Percentiles rank a stretch among this genome's conserved stretches.
phyloP scores from a whole-genome alignment of 2,113 vertebrate genomes.

The Tachycineta bicolor region DNA sequence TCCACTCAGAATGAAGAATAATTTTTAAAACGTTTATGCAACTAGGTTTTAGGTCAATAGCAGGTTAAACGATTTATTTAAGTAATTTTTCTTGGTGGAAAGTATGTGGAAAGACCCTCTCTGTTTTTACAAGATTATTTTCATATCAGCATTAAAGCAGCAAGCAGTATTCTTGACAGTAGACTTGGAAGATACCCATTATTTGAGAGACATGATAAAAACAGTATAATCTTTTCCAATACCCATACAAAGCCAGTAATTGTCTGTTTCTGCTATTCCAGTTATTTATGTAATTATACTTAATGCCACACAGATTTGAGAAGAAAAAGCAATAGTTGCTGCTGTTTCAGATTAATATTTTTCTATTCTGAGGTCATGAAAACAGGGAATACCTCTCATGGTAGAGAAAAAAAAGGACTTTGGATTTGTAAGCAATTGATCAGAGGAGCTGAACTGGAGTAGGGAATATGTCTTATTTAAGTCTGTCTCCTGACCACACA shows the following conservation, averaged over 20 bases:
- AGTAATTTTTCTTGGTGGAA: constrained; percentile 25
- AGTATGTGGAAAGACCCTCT: constrained; percentile 40
- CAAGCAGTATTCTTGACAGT: constrained; percentile 29
- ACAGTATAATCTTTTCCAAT: constrained; percentile 59
- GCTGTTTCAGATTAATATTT: constrained; percentile 52
- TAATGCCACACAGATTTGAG: constrained; percentile 56
- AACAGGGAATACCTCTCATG: constrained; percentile 12
- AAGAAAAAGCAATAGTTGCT: constrained; percentile 46
- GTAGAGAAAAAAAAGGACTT: background rate
- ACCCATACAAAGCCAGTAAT: constrained; percentile 52
- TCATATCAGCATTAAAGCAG: constrained; percentile 43
- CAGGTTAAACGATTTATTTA: constrained; percentile 49
- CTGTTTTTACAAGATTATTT: constrained; percentile 61
- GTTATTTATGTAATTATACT: constrained; percentile 66
- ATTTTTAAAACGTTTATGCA: constrained; percentile 48
- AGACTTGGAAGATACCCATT: constrained; percentile 50
- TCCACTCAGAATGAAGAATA: constrained; percentile 36
- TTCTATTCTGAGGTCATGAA: constrained; percentile 32
- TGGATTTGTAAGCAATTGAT: constrained; percentile 30
- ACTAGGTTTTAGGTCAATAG: constrained; percentile 51
- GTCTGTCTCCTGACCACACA: background rate
- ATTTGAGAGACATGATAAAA: constrained; percentile 51
- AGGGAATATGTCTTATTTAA: background rate
- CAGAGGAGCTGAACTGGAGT: background rate
- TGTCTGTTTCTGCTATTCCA: constrained; percentile 50